Evolutionary conservation across 2,797 vertebrate species (phyloP).

Genomic region (Crenuchus spilurus): DNA sequence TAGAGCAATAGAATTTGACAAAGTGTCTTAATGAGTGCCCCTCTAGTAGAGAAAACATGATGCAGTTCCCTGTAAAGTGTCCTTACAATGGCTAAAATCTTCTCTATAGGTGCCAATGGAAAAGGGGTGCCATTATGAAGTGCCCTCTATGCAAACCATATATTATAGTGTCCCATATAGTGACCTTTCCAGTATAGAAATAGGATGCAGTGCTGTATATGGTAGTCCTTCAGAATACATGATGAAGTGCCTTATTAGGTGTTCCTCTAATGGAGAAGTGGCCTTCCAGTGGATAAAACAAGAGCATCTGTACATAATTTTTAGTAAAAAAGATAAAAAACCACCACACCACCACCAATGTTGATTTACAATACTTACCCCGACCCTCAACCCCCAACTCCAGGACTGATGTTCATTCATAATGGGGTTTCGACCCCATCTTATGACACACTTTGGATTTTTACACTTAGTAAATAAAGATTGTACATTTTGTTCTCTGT

Average conservation of each 20-base stretch:
- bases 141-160: not conserved
- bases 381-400: too few relatives aligned
- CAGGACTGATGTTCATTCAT: too few relatives aligned
- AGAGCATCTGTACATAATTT: too few relatives aligned
- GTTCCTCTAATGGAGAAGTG: not conserved
- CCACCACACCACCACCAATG: too few relatives aligned
- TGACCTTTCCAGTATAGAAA: too few relatives aligned
- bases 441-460: too few relatives aligned
- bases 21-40: not conserved
- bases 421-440: too few relatives aligned
- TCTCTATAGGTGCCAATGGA: too few relatives aligned
- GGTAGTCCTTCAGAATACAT: not conserved
- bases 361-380: too few relatives aligned
- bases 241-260: not conserved
- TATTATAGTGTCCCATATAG: not conserved
- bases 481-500: too few relatives aligned
- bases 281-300: not conserved
- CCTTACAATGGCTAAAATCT: not conserved
- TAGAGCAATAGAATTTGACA: not conserved
- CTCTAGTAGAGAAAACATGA: not conserved
- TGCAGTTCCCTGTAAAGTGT: not conserved
- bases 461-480: too few relatives aligned
- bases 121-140: not conserved
- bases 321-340: too few relatives aligned
- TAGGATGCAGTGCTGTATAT: not conserved